A percentile compares a stretch with the other conserved stretches of the same genome.
Evolutionary conservation across 2,113 vertebrate genomes (phyloP).

Genomic region (Corythaeola cristata): DNA sequence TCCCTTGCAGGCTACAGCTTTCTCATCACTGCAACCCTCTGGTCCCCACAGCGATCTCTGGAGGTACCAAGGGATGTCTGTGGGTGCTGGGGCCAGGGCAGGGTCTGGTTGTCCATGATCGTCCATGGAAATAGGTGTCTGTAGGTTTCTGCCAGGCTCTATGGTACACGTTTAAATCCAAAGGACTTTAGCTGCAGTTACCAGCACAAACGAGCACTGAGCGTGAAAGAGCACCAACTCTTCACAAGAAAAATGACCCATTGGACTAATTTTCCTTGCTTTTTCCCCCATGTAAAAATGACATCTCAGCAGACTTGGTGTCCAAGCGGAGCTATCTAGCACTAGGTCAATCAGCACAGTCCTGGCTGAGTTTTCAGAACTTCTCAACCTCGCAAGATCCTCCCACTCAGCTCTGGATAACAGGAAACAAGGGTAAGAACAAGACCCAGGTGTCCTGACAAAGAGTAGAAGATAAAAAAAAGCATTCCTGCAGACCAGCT

Average conservation of each 20-base stretch:
- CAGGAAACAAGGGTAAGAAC: background rate
- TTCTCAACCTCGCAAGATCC: background rate
- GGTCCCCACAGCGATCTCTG: rapidly evolving
- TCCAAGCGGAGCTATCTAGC: background rate
- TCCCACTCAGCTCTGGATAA: background rate
- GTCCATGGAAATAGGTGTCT: background rate
- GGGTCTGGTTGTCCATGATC: background rate
- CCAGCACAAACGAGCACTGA: background rate
- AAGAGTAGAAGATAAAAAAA: background rate
- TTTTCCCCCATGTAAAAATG: background rate
- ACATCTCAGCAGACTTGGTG: background rate
- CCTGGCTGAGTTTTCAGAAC: background rate
- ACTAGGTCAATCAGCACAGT: background rate
- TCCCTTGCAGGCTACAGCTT: background rate
- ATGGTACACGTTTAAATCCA: rapidly evolving
- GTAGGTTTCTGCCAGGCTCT: background rate
- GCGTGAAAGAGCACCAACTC: background rate
- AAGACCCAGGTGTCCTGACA: background rate
- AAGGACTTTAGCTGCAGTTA: background rate
- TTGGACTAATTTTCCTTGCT: background rate
- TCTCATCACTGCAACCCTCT: background rate
- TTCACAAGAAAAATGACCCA: background rate
- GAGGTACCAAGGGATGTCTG: background rate
- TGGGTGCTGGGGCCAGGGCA: background rate
- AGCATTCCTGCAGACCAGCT: background rate